phyloP scores from a whole-genome alignment of 2,113 vertebrate genomes.

The Triplophysa tibetana region DNA sequence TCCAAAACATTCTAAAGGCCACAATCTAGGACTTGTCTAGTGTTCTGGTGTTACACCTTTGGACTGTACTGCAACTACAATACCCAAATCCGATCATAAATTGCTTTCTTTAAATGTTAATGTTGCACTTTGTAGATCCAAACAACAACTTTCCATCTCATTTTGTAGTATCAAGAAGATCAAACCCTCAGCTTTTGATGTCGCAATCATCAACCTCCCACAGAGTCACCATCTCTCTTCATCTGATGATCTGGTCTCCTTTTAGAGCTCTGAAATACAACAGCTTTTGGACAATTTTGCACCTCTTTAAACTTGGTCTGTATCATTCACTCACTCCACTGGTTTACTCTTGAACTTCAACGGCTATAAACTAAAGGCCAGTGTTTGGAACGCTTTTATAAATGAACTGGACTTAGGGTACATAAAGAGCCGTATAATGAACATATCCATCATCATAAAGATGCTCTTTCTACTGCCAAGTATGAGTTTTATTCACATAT shows the following conservation, averaged over 20 bases:
- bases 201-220: neutral
- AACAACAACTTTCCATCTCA: neutral
- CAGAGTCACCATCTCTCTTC: neutral
- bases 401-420: too few relatives aligned
- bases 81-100: neutral
- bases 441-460: too few relatives aligned
- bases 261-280: neutral
- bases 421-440: too few relatives aligned
- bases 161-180: neutral
- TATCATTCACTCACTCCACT: neutral
- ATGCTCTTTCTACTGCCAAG: too few relatives aligned
- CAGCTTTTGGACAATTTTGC: slow-evolving; percentile 5
- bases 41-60: neutral
- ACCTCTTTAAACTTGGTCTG: neutral
- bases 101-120: neutral
- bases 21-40: neutral
- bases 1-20: neutral
- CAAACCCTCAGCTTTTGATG: neutral
- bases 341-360: too few relatives aligned
- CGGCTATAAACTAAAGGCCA: too few relatives aligned
- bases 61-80: neutral
- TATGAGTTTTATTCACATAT: too few relatives aligned
- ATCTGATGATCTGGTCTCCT: neutral
- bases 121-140: neutral
- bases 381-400: too few relatives aligned